A percentile compares a stretch with the other conserved stretches of the same genome.
Conservation (phyloP, 2,888 invertebrate species). For the Eubasilissa splendida region DNA sequence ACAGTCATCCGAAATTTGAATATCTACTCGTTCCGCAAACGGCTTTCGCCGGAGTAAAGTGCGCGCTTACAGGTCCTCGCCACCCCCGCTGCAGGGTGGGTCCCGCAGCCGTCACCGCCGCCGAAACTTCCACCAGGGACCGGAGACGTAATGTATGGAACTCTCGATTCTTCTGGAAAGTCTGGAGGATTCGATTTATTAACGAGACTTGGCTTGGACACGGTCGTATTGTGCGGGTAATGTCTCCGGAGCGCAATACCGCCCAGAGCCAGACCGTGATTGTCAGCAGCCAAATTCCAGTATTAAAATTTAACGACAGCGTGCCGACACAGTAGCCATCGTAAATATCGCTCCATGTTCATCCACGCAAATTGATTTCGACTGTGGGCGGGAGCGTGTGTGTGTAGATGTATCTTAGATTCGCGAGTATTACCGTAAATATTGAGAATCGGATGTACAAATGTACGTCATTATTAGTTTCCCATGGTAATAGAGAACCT, state of each 20-base stretch:
- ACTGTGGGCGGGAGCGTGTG: conserved; percentile 9
- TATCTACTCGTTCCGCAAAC: conserved; percentile 52
- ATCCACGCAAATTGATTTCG: conserved; percentile 34
- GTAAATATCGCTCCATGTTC: neutral
- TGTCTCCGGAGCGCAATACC: conserved; percentile 5
- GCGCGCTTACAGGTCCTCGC: conserved; percentile 21
- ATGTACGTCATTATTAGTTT: too few relatives aligned
- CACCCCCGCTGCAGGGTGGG: neutral
- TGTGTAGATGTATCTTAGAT: too few relatives aligned
- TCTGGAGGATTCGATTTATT: conserved; percentile 44
- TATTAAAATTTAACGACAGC: conserved; percentile 43
- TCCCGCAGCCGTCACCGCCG: conserved; percentile 23
- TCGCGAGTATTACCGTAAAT: too few relatives aligned
- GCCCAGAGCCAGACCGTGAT: conserved; percentile 28
- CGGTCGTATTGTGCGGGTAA: conserved; percentile 28
- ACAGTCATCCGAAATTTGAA: conserved; percentile 53
- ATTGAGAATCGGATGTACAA: too few relatives aligned
- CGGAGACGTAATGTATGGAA: conserved; percentile 12
- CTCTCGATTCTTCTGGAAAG: conserved; percentile 25
- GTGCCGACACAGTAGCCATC: conserved; percentile 7
- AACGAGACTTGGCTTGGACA: conserved; percentile 45
- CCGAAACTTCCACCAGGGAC: neutral
- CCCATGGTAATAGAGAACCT: too few relatives aligned
- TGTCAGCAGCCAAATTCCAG: conserved; percentile 39
- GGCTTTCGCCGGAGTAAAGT: conserved; percentile 39